phyloP scores from a whole-genome alignment of 2,113 vertebrate species.

The Oreochromis spilurus region DNA sequence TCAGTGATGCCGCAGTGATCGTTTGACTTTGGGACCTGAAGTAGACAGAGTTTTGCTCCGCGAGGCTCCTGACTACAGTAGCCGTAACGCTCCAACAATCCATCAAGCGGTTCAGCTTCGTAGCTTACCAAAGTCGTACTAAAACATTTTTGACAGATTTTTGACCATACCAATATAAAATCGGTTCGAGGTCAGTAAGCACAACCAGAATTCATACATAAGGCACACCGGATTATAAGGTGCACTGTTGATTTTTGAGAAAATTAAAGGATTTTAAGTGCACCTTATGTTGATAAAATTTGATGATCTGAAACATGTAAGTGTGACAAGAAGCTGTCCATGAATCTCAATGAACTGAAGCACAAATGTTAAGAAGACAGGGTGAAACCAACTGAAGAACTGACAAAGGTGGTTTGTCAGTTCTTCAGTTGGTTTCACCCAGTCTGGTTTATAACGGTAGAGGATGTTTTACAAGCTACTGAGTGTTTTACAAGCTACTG shows the following conservation, averaged over 20 bases:
- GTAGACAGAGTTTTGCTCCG: accelerated
- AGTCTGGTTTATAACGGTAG: too few relatives aligned
- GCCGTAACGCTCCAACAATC: not conserved
- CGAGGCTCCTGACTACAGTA: not conserved
- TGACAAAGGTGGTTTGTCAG: not conserved
- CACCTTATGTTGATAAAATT: accelerated
- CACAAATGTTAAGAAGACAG: not conserved
- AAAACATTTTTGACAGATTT: not conserved
- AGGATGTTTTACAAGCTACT: too few relatives aligned
- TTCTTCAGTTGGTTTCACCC: too few relatives aligned
- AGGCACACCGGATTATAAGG: accelerated
- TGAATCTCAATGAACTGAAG: not conserved
- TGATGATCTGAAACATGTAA: not conserved
- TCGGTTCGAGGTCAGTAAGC: not conserved
- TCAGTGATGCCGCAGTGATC: accelerated
- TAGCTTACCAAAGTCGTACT: accelerated
- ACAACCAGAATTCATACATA: not conserved
- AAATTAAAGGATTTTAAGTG: not conserved
- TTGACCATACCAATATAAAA: not conserved
- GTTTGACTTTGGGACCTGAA: not conserved
- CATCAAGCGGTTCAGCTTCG: not conserved
- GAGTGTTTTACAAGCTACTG: not conserved
- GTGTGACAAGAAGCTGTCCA: not conserved
- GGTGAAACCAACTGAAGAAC: not conserved
- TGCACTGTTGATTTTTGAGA: not conserved